Base-by-base conservation (phyloP, 2,113 vertebrate genomes). In the Oryzias melastigma region DNA sequence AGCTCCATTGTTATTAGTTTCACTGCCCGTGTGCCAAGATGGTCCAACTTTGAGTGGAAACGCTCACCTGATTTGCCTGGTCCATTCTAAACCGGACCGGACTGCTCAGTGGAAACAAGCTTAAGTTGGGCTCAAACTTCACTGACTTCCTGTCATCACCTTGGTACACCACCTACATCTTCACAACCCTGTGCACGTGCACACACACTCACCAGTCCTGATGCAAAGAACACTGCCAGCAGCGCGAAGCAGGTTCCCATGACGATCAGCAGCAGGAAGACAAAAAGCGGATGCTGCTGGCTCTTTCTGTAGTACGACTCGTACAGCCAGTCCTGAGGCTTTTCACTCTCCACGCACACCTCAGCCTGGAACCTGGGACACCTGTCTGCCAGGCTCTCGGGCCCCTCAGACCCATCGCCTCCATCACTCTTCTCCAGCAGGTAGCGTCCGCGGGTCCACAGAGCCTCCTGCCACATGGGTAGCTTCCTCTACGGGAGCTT, bases 231-330 rank as follows among this genome's bases (percentile, higher is more conserved):
- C 76, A 98, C 94, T 15, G 91, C 94, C 50, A 98, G 93, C 65
- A 98, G 91, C 50, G 96, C 95, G 58, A 98, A 87, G 89, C 96
- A 98, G 88, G 95, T 92, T 89, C 96, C 95, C 93, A 98, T 98
- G 76, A 98, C 94, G 85, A 98, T 97, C 80, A 98, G 94, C 85
- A 98, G 93, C 91, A 98, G 88, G 89, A 98, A 98, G 63, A 97
- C 95, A 82, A 98, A 94, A 58, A 98, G 94, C 54, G 96, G 96
- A 91, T 98, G 96, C 94, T 98, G 96, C 91, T 98, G 96, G 95
- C 96, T 98, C 95, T 98, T 95, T 74, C 95, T 91, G 89, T 95
- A 96, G 92, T 98, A 98, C 58, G 96, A 97, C 92, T 98, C 95
- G 27, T 98, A 98, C 14, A 98, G 93, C 96, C 96, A 97, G 93